Evolutionary conservation across 1,140 invertebrate species (phyloP), one percentile per base, ranked within the genome.

Genomic region (Bombus consobrinus): DNA sequence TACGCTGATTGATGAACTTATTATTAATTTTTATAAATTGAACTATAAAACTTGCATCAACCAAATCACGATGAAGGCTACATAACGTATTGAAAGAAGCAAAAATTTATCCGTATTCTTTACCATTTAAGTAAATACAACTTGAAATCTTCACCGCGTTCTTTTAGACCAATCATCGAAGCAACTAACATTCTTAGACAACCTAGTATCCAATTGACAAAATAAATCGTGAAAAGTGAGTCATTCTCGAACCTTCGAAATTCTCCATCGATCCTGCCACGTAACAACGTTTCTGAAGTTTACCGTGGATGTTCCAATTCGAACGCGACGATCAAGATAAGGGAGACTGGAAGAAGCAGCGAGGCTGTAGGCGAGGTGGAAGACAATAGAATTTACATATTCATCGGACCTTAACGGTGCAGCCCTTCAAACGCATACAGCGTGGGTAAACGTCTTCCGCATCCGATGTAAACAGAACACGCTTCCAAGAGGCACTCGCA

Each of bases 301-400:
- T 15, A 41, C 43, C 10, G 22, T 43, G 3, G 10, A 37, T 34
- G 81, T 82, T 83, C 69, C 83, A 72, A 85, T 87, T 78, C 43
- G 57, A 59, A 57, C 76, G 66, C 68, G 37, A 32, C 74, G 75
- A 57, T 47, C 76, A n/a, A 62, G 77, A 81, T 85, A 80, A 83
- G 78, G 47, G 75, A 72, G n/a, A 85, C 81, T 64, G 64, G 41
- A 71, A 89, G 73, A 72, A 79, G 77, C 53, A 75, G 5, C 62
- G 32, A 69, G 15, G 41, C 39, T 68, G 15, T 37, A 68, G 66
- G 28, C 77, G 18, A 22, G 59, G 69, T 39, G 81, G 37, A 76
- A 79, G 86, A 87, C 89, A 88, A 90, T 90, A 81, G 87, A 84
- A 88, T 91, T 81, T 91, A 90, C 89, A 91, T 91, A 91, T 91